A percentile compares a stretch with the other conserved stretches of the same genome.
phyloP scores from a whole-genome alignment of 2,888 invertebrate genomes.

The Eudemis profundana region DNA sequence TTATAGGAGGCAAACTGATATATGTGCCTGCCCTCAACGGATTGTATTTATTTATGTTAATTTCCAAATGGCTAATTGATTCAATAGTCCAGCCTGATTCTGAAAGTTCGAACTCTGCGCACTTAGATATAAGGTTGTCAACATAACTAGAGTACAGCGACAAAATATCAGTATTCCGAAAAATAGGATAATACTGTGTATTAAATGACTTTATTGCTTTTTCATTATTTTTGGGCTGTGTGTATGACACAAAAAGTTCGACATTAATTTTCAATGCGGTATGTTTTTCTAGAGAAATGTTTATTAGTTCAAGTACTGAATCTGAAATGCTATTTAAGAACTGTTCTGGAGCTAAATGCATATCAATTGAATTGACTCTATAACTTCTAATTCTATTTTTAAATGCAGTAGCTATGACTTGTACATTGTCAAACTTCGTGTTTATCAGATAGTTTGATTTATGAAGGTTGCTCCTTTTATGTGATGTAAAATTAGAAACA shows the following conservation, averaged over 20 bases:
- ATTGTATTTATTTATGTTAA: not conserved
- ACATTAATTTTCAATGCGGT: not conserved
- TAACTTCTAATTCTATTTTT: slow-evolving; percentile 1
- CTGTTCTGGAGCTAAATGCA: not conserved
- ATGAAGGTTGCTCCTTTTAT: too few relatives aligned
- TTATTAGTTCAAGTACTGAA: not conserved
- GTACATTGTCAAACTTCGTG: not conserved
- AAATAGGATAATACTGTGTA: too few relatives aligned
- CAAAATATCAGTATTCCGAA: too few relatives aligned
- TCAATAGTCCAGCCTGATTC: not conserved
- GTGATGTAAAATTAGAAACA: too few relatives aligned
- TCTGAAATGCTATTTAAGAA: slow-evolving; percentile 1
- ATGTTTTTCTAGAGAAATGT: not conserved
- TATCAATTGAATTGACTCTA: not conserved
- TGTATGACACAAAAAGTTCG: not conserved
- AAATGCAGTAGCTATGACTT: not conserved
- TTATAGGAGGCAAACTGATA: not conserved
- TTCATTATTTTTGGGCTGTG: not conserved
- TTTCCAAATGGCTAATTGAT: not conserved
- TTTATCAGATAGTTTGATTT: slow-evolving; percentile 4
- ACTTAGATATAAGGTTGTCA: too few relatives aligned
- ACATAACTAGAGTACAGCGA: too few relatives aligned
- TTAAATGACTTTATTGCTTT: too few relatives aligned
- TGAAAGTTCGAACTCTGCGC: too few relatives aligned
- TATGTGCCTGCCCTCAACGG: not conserved